Percentiles rank a stretch among this genome's conserved stretches.
Evolutionary conservation across 1,140 invertebrate species (phyloP).

Genomic region (Pectinophora gossypiella): DNA sequence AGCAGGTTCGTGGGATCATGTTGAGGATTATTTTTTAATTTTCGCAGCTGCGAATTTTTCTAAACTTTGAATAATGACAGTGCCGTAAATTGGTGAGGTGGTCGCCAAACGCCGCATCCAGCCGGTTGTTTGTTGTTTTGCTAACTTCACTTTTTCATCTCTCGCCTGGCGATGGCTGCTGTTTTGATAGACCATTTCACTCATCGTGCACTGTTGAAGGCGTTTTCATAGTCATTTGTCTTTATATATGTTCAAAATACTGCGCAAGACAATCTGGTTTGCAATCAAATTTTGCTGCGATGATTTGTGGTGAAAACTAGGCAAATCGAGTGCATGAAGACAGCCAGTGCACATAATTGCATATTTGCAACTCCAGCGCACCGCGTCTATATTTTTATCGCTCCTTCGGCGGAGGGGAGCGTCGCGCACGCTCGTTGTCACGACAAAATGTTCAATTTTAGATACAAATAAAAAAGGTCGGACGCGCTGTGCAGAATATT

Average conservation of each 20-base stretch:
- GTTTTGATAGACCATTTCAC: conserved; percentile 46
- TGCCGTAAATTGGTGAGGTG: conserved; percentile 55
- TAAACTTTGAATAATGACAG: conserved; percentile 66
- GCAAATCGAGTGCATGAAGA: not conserved
- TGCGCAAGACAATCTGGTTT: no score
- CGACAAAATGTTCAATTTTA: conserved; percentile 75
- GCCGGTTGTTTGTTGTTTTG: conserved; percentile 54
- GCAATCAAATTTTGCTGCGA: no score
- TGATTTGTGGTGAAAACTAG: no score
- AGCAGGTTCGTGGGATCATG: conserved; percentile 68
- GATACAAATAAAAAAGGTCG: conserved; percentile 75
- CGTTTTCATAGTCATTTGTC: conserved; percentile 30
- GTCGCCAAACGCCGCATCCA: conserved; percentile 45
- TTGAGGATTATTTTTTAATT: conserved; percentile 66
- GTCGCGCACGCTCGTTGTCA: conserved; percentile 56
- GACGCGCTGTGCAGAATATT: conserved; percentile 70
- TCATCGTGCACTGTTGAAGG: conserved; percentile 19
- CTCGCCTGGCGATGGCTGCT: conserved; percentile 29
- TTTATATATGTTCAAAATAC: not conserved
- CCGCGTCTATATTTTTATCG: conserved; percentile 62
- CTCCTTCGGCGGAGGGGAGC: conserved; percentile 49
- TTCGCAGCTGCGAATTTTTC: conserved; percentile 42
- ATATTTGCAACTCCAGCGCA: conserved; percentile 27
- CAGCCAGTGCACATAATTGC: not conserved
- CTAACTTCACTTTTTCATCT: conserved; percentile 52